Conservation (phyloP, 2,113 vertebrate genomes). For the Phocoena sinus region DNA sequence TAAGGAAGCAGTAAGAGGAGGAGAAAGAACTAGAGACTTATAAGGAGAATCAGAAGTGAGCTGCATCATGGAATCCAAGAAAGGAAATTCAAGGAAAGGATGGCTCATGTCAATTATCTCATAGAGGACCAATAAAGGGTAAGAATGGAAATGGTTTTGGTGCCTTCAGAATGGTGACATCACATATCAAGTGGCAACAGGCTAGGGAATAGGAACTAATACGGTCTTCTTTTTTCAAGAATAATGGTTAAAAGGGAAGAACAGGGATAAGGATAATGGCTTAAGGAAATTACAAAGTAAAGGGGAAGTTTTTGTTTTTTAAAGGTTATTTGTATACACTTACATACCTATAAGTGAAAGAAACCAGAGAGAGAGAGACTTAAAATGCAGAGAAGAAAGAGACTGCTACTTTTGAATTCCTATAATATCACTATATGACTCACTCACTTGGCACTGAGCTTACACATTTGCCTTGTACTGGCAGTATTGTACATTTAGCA, state of each 20-base stretch:
- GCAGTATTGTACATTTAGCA: background rate
- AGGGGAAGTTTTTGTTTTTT: background rate
- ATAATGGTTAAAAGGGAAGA: constrained; percentile 17
- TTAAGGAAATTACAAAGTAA: constrained; percentile 18
- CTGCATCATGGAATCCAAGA: background rate
- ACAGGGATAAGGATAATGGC: background rate
- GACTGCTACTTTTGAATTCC: constrained; percentile 30
- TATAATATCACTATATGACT: background rate
- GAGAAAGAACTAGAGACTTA: background rate
- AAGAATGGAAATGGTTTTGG: background rate
- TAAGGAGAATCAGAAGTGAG: background rate
- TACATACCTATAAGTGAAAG: background rate
- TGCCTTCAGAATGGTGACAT: background rate
- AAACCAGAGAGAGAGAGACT: background rate
- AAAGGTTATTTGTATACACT: constrained; percentile 1
- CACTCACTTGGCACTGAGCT: constrained; percentile 21
- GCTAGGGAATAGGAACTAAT: background rate
- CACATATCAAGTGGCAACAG: background rate
- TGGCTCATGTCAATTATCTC: background rate
- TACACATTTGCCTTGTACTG: background rate
- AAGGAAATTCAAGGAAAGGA: background rate
- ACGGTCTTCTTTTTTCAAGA: background rate
- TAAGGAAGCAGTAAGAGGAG: background rate
- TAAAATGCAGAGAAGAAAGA: constrained; percentile 9
- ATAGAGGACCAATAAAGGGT: background rate